Evolutionary conservation across 1,140 invertebrate genomes (phyloP).

Genomic region (Halotydeus destructor): DNA sequence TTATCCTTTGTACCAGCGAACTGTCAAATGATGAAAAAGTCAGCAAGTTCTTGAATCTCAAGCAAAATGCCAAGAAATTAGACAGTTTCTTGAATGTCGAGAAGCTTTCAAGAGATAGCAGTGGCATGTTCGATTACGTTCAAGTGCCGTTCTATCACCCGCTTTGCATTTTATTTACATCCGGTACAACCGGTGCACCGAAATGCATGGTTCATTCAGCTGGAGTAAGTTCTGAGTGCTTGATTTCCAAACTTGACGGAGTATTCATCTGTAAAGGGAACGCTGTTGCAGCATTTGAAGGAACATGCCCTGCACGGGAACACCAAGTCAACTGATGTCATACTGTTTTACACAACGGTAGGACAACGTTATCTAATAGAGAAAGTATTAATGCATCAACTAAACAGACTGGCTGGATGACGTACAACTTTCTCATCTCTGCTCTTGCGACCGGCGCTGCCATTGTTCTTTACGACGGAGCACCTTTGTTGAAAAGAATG

Average conservation of each 20-base stretch:
- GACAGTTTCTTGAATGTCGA: too few species aligned
- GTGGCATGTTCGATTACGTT: slow-evolving; percentile 26
- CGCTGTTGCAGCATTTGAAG: slow-evolving; percentile 34
- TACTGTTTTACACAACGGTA: slow-evolving; percentile 37
- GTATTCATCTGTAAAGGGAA: too few species aligned
- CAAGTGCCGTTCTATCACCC: slow-evolving; percentile 38
- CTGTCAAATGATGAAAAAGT: too few species aligned
- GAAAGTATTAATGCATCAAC: not conserved
- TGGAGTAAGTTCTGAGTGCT: slow-evolving; percentile 29
- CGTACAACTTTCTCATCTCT: slow-evolving; percentile 37
- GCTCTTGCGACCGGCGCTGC: slow-evolving; percentile 27
- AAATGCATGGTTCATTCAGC: slow-evolving; percentile 40
- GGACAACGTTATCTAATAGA: too few species aligned
- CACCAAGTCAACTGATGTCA: slow-evolving; percentile 29
- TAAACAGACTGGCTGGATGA: slow-evolving; percentile 37
- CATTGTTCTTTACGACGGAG: slow-evolving; percentile 35
- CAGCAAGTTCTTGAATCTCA: too few species aligned
- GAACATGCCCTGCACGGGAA: slow-evolving; percentile 35
- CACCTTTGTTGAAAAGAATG: too few species aligned
- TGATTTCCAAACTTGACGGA: too few species aligned
- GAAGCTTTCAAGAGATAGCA: slow-evolving; percentile 15
- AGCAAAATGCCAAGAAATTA: too few species aligned
- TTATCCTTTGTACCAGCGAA: too few species aligned
- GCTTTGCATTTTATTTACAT: slow-evolving; percentile 38
- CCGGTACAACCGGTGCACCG: slow-evolving; percentile 37